Base-by-base conservation (phyloP, 2,888 invertebrate species). In the Chironomus riparius region DNA sequence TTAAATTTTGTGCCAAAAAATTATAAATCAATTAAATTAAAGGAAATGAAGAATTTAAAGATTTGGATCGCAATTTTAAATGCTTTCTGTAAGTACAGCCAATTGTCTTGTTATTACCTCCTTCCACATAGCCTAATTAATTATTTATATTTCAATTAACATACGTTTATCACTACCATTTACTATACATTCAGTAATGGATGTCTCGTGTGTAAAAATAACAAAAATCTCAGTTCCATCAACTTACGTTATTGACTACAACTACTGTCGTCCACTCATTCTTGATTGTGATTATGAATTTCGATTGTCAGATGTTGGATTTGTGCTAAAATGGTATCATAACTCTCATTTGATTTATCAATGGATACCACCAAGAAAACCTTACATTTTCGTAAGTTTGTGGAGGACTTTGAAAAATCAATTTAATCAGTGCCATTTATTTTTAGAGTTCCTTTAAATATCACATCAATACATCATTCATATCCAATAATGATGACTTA, bases 271-370 rank as follows among this genome's bases (percentile, higher is more conserved):
- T 3, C 68, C 68, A 7, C 47, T 76, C 18, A 69, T 76, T n/a
- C 76, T 76, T 38, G 76, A 76, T 76, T 76, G 76, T 21, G 76
- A 76, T 28, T 76, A 69, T 68, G 76, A 76, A 18, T 69, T 76
- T 28, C n/a, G 28, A 21, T 0, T 18, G 0, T 28, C 22, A 13
- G 76, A 76, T 24, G 38, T 76, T 24, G 76, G 76, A 7, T 76
- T 76, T 47, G 76, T 76, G 28, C 28, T 76, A 0, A 76, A 76
- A 61, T 76, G 76, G 76, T 76, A 76, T 69, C 76, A 76, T 38
- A 68, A 76, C 24, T 50, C 50, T 18, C 21, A 68, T 18, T 18
- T 76, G 13, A 48, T 76, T 69, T 76, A 69, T 56, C 76, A 76
- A 21, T 76, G 76, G 76, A 76, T 76, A 18, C 76, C 76, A 38